A percentile compares a stretch with the other conserved stretches of the same genome.
Conservation (phyloP, 2,888 invertebrate species). For the Chironomus tentans region DNA sequence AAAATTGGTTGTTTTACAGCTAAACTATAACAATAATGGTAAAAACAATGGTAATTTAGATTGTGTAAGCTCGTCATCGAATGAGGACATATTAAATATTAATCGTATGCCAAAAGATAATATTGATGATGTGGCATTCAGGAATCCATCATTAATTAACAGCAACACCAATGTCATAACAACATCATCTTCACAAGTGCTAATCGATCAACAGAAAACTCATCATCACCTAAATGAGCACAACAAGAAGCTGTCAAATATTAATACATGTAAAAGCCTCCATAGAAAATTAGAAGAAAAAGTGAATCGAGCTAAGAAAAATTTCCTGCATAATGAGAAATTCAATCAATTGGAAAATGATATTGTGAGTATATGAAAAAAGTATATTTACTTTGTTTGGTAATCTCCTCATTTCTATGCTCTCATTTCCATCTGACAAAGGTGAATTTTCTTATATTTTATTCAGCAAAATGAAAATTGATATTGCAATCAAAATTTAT, state of each 20-base stretch:
- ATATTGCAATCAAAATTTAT: neutral
- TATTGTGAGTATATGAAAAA: constrained; percentile 9
- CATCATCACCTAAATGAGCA: constrained; percentile 31
- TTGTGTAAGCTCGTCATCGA: constrained; percentile 21
- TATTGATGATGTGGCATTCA: constrained; percentile 20
- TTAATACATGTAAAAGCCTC: constrained; percentile 41
- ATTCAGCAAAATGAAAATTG: neutral
- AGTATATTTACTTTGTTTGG: neutral
- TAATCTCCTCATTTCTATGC: neutral
- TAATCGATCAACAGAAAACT: constrained; percentile 23
- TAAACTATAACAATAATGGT: neutral
- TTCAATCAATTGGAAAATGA: constrained; percentile 20
- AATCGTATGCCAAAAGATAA: neutral
- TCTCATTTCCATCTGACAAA: neutral
- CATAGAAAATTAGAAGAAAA: constrained; percentile 42
- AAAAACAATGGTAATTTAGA: neutral
- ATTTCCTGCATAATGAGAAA: constrained; percentile 38
- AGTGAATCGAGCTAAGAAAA: constrained; percentile 42
- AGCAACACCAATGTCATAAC: neutral
- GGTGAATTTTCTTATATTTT: neutral
- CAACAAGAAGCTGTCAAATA: constrained; percentile 24
- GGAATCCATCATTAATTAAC: constrained; percentile 4
- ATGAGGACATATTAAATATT: constrained; percentile 18
- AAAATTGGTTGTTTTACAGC: neutral
- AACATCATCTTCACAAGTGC: neutral